Base-by-base conservation (phyloP, 2,113 vertebrate genomes). In the Poeciliopsis turrubarensis region DNA sequence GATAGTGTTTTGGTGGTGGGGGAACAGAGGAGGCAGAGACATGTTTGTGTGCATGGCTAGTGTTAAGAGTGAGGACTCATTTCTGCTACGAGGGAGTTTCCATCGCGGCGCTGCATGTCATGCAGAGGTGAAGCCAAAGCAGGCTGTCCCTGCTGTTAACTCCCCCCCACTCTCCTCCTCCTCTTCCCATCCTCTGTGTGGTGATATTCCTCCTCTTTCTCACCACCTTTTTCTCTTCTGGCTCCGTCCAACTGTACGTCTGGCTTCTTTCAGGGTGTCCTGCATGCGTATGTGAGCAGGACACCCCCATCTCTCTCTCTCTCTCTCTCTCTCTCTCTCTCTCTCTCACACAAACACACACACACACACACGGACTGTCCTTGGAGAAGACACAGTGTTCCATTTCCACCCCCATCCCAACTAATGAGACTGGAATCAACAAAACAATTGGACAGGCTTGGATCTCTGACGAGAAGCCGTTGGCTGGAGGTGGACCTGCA, bases 11-110 rank as follows among this genome's bases (percentile, higher is more conserved):
- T 29, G 1, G 2, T 37, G 34, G 34, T 10, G 34, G 34, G 34
- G 34, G 10, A 3, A 2, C 29, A 4, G 30, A 31, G 10, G 34
- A 12, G 34, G 79, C 60, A 70, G 60, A 61, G 85, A 87, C 78
- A 27, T 91, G 87, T 92, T 91, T 92, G 87, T 90, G 79, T 17
- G 41, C 74, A 86, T 92, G 91, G 87, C 87, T 90, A 86, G 82
- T 91, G 81, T 92, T 83, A 87, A 37, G 76, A 61, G 65, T 1
- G 54, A 77, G 78, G 67, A 83, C 63, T 65, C 68, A 81, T 77
- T 72, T 86, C 79, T 68, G 47, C 19, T 54, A 8, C 15, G 47
- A 54, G 47, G 47, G 74, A 90, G 85, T 91, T 89, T 92, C 89
- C 89, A 87, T 86, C 85, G 84, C 75, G 41, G 75, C 83, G 81